Base-by-base conservation (phyloP, 2,888 invertebrate genomes). In the Caenorhabditis angaria region DNA sequence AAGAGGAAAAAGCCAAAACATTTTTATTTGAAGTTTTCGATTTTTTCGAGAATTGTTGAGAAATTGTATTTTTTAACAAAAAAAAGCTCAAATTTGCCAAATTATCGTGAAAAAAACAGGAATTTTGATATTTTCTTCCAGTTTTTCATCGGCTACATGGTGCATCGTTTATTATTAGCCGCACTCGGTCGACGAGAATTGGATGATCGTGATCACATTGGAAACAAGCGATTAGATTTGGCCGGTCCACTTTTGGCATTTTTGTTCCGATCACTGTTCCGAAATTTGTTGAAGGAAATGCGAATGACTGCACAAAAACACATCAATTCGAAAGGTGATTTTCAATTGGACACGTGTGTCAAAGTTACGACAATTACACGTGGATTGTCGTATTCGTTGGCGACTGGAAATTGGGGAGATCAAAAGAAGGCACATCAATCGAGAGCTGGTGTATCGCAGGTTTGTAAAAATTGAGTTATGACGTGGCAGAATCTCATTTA, bases 361-460 rank as follows among this genome's bases (percentile, higher is more conserved):
- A 82, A 78, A 89, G 97, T 97, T 0, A 93, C 96, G 88, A 94
- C 97, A 65, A 97, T 99, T 72, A 97, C 99, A 0, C 97, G 99
- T 88, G 99, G 99, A 32, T 73, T 99, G 64, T 91, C 96, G 82
- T 99, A 99, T 88, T 99, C 99, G 0, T 90, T 99, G 83, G 99
- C 99, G 82, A 99, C 99, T 35, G 99, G 99, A 47, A 99, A 99
- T 89, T 99, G 99, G 99, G 99, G 99, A 57, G 99, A 99, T 88
- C 99, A 99, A 90, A 99, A 99, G 89, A 99, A 99, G 88, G 99
- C 99, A 65, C 97, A 99, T 92, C 95, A 96, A 90, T 97, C 95
- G 25, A 91, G 96, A 89, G 95, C 95, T 82, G 96, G 96, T 57
- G 96, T 96, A 28, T 94, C 95, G 57, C 94, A 96, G 91, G 91